phyloP scores from a whole-genome alignment of 2,113 vertebrate genomes.

The Calidris pugnax region DNA sequence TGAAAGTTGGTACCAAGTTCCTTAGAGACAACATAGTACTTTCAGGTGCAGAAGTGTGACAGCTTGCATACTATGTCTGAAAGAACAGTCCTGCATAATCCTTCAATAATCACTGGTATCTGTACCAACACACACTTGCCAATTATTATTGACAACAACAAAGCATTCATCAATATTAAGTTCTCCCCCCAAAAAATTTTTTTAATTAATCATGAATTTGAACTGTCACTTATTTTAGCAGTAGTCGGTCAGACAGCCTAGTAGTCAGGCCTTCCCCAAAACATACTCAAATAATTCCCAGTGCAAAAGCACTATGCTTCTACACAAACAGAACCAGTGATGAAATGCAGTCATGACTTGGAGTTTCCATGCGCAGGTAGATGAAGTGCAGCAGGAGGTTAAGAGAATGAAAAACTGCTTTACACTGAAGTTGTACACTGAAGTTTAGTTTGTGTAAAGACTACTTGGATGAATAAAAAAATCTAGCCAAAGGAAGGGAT shows the following conservation, averaged over 20 bases:
- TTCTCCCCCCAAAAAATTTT: background rate
- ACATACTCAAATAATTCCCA: background rate
- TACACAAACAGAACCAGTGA: background rate
- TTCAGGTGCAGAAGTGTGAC: background rate
- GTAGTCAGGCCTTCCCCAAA: background rate
- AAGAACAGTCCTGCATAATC: background rate
- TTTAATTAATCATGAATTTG: background rate
- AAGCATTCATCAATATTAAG: background rate
- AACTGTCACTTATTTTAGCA: background rate
- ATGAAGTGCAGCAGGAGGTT: background rate
- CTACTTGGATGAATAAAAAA: background rate
- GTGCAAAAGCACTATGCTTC: background rate
- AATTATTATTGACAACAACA: background rate
- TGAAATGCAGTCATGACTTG: rapidly evolving
- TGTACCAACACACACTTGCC: background rate
- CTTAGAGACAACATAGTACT: background rate
- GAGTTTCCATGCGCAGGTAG: background rate
- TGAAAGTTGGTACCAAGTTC: background rate
- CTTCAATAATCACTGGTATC: background rate
- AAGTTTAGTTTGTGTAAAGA: background rate
- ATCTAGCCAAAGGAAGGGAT: background rate
- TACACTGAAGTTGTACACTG: background rate
- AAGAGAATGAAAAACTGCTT: background rate
- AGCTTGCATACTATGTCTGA: background rate
- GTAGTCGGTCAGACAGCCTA: background rate